Evolutionary conservation across 1,140 invertebrate species (phyloP), one percentile per base, ranked within the genome.

Genomic region (Solenopsis invicta): DNA sequence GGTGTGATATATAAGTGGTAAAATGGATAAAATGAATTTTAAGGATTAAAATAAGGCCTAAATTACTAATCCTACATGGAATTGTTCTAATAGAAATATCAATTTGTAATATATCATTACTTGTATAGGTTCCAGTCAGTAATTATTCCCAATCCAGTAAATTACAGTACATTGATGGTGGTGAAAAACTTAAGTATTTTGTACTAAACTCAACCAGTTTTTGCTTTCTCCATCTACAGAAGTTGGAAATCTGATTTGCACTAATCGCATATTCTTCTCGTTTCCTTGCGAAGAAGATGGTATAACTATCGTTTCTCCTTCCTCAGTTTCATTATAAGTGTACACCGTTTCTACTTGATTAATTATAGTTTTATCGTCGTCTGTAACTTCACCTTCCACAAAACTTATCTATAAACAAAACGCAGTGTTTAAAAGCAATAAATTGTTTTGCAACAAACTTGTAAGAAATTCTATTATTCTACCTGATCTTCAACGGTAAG

Each of bases 401-500:
- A 94, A 93, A 29, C 78, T 81, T 45, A 94, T 93, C 94, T 94
- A 18, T 52, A 69, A 41, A 74, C 64, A 64, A 72, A 69, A 72
- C 18, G 45, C 3, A 16, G n/a, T 48, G 12, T 54, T 74, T 34
- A 10, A 41, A 41, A 50, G 9, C 24, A 48, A 37, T 12, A 56
- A 37, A 16, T 0, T 45, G 24, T 18, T 21, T 34, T 4, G 12
- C 4, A 13, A 1, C 41, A 8, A 75, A 41, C 6, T 48, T 54
- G 5, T 18, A 21, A 48, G 2, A 34, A 59, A 56, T 48, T 50
- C 3, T 48, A 2, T 48, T 67, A 59, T 52, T 67, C 66, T 92
- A 96, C 96, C 92, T 96, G 94, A 85, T 95, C 94, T 91, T 96
- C 95, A 45, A 96, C 96, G 21, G 96, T 96, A 9, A 96, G 94